A percentile compares a stretch with the other conserved stretches of the same genome.
phyloP scores from a whole-genome alignment of 2,113 vertebrate species.

The Eclectus roratus region DNA sequence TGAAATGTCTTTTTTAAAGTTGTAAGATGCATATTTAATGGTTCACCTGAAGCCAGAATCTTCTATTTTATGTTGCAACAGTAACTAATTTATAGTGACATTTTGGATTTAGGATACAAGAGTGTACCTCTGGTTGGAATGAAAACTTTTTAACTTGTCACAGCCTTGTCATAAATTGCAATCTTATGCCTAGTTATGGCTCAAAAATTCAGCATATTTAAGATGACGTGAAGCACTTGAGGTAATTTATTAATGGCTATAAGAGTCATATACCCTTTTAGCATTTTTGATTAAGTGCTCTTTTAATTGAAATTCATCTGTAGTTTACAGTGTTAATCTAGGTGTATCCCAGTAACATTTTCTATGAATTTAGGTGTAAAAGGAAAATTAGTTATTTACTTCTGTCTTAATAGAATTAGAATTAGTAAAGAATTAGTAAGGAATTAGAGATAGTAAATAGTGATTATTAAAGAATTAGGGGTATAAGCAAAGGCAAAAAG shows the following conservation, averaged over 20 bases:
- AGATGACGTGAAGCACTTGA: neutral
- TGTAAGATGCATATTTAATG: constrained; percentile 52
- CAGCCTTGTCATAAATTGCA: neutral
- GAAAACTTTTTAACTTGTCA: neutral
- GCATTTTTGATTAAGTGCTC: neutral
- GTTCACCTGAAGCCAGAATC: constrained; percentile 26
- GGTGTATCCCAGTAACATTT: neutral
- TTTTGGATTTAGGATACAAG: constrained; percentile 21
- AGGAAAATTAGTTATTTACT: neutral
- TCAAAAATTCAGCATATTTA: neutral
- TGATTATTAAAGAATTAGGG: neutral
- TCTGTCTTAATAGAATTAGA: neutral
- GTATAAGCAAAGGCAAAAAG: neutral
- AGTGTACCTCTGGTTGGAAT: neutral
- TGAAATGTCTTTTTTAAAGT: constrained; percentile 42
- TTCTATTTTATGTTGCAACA: constrained; percentile 29
- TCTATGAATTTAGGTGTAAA: neutral
- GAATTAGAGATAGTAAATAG: neutral
- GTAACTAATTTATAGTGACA: constrained; percentile 41
- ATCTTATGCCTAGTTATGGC: neutral
- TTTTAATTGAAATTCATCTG: neutral
- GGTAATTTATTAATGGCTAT: neutral
- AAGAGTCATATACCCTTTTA: neutral
- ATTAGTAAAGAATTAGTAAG: neutral
- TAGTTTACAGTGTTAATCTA: neutral